Percentiles rank a stretch among this genome's conserved stretches.
Conservation (phyloP, 2,797 vertebrate species). For the Eremophila alpestris region DNA sequence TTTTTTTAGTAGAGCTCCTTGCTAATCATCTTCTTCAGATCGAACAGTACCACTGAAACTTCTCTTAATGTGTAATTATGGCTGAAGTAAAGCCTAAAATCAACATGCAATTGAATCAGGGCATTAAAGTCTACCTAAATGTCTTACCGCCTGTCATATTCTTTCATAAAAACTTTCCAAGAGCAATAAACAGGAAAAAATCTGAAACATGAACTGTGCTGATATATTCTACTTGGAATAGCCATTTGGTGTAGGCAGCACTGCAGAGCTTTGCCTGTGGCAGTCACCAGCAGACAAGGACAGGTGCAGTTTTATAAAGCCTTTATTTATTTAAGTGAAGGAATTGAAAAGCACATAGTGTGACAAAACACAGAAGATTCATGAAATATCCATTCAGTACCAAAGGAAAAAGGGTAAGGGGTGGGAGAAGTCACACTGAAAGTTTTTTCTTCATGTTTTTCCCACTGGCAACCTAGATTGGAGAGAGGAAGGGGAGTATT, state of each 20-base stretch:
- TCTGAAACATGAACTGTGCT: background rate
- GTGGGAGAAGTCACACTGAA: background rate
- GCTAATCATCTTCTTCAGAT: background rate
- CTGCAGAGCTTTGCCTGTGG: background rate
- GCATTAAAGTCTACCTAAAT: background rate
- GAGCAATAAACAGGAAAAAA: background rate
- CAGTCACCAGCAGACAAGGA: background rate
- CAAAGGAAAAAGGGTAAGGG: background rate
- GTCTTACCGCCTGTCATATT: background rate
- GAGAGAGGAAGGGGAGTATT: background rate
- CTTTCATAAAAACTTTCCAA: background rate
- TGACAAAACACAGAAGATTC: background rate
- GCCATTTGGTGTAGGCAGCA: background rate
- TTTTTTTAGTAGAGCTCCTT: background rate
- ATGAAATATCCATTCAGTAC: background rate
- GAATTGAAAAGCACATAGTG: background rate
- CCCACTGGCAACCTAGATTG: background rate
- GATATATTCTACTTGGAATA: rapidly evolving
- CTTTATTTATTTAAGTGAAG: conserved; percentile 40
- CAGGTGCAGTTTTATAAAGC: conserved; percentile 23
- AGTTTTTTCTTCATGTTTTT: background rate
- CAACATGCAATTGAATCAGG: background rate
- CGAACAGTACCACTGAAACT: background rate
- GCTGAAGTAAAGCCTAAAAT: background rate
- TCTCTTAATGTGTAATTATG: background rate